Evolutionary conservation across 2,113 vertebrate genomes (phyloP).

Genomic region (Hippoglossus stenolepis): DNA sequence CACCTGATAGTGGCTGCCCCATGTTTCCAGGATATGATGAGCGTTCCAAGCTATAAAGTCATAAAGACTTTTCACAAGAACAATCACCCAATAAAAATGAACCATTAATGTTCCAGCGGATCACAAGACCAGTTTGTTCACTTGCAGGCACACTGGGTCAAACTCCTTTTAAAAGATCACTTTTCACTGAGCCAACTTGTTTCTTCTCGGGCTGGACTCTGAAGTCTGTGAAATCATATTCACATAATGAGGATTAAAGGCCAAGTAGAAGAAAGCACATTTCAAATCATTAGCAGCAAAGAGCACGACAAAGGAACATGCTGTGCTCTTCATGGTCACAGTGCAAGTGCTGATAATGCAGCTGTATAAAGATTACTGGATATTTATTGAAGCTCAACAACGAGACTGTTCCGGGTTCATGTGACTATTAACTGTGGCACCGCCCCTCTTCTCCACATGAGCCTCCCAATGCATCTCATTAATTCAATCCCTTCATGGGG

Average conservation of each 20-base stretch:
- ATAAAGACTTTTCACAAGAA: background rate
- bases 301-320: background rate
- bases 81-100: background rate
- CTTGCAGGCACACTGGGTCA: too few species aligned
- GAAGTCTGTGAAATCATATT: background rate
- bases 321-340: background rate
- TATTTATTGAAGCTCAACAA: conserved; percentile 17
- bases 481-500: background rate
- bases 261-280: background rate
- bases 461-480: background rate
- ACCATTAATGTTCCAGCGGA: background rate
- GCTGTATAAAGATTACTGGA: background rate
- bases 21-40: too few species aligned
- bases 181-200: conserved; percentile 16
- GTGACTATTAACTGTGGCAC: background rate
- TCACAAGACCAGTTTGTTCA: background rate
- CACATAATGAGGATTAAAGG: background rate
- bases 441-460: background rate
- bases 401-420: background rate
- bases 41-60: background rate
- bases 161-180: background rate
- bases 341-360: background rate
- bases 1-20: background rate
- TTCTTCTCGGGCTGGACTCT: too few species aligned
- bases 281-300: background rate